Base-by-base conservation (phyloP, 37 sponge, comb jelly and placozoan genomes). In the Theonella swinhoei region DNA sequence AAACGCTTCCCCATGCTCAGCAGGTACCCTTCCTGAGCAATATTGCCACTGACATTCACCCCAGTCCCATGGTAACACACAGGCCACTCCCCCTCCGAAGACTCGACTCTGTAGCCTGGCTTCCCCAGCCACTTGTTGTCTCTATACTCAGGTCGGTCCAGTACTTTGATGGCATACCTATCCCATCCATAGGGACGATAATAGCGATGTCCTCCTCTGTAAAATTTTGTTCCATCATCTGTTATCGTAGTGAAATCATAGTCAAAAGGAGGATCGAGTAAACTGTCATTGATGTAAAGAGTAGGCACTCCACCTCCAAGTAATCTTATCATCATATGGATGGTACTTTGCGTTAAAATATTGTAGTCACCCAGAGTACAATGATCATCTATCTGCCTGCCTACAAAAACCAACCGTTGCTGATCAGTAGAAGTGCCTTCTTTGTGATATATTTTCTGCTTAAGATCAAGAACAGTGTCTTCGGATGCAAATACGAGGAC, bases 41-140 rank as follows among this genome's bases (percentile, higher is more conserved):
- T 86, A 39, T 24, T 54, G 9, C 70, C 62, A 5, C 47, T 68
- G 33, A 14, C 30, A 36, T 37, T 58, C 42, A 35, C 28, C n/a
- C 23, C 69, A 17, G 87, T 86, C 20, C 87, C 87, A 41, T 86
- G 87, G 63, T 86, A 86, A 23, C 72, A 70, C 47, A 86, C 80
- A 3, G 87, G 74, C 87, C 87, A 86, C 35, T 86, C 80, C 17
- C 86, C 86, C 17, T 33, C n/a, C 17, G 36, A 22, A 33, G 34
- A 29, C 11, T 66, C 80, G 28, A 30, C 25, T 17, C 54, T 26
- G 14, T 67, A 19, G 14, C 68, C 68, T 32, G 17, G 8, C 30
- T 25, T 31, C 34, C 64, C 78, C 31, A 79, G 32, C 80, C 80
- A 79, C 8, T 9, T 63, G 39, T 79, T 66, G 36, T 71, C 36